Evolutionary conservation across 2,797 vertebrate species (phyloP).

Genomic region (Lithobates pipiens): DNA sequence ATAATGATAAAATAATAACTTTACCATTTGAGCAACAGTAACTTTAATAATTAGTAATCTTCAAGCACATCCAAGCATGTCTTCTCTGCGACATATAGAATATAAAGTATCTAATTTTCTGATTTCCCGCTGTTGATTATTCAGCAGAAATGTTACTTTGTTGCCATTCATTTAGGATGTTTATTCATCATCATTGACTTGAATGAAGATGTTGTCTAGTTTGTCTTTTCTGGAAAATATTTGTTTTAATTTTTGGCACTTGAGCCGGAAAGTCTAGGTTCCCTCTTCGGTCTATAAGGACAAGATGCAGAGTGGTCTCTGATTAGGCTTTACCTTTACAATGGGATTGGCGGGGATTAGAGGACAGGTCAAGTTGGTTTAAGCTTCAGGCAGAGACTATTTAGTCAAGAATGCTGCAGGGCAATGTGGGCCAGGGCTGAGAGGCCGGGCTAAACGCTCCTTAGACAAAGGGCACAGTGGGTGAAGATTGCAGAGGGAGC

Average conservation of each 20-base stretch:
- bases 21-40: too few species aligned
- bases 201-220: not conserved
- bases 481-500: constrained; percentile 16
- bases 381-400: constrained; percentile 19
- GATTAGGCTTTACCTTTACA: constrained; percentile 1
- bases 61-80: too few species aligned
- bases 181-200: not conserved
- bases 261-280: not conserved
- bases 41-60: too few species aligned
- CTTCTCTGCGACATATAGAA: too few species aligned
- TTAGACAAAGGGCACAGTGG: constrained; percentile 56
- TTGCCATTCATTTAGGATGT: not conserved
- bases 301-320: not conserved
- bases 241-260: not conserved
- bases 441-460: constrained; percentile 61
- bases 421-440: constrained; percentile 57
- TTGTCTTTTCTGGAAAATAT: not conserved
- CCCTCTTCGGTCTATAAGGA: not conserved
- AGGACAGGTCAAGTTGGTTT: constrained; percentile 46
- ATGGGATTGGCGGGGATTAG: constrained; percentile 30
- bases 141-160: too few species aligned
- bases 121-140: too few species aligned
- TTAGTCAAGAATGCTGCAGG: constrained; percentile 13
- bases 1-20: too few species aligned
- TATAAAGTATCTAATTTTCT: too few species aligned